Base-by-base conservation (phyloP, 2,888 invertebrate species). In the Torymus texanus region DNA sequence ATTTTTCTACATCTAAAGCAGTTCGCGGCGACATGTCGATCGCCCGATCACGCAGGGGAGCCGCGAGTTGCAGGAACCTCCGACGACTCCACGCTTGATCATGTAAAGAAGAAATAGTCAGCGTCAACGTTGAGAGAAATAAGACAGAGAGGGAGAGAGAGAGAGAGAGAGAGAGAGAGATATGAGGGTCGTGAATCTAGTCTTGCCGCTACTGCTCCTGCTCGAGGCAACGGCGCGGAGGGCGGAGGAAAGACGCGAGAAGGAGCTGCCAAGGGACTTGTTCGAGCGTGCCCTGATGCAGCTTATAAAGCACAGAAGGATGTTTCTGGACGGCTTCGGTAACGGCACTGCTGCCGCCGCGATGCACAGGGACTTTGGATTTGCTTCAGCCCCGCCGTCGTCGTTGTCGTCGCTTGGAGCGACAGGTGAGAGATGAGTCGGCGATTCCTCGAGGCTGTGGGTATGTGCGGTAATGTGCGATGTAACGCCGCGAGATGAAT, bases 151-250 rank as follows among this genome's bases (percentile, higher is more conserved):
- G 29, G 71, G 51, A 65, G 59, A 41, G 79, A 77, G 29, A 73
- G 51, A 65, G 59, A 41, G n/a, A 55, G 41, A 61, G 63, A 56
- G 81, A 77, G 79, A 77, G 29, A 73, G 51, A 65, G 59, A 41
- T 68, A 21, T 75, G 59, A 86, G 81, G 82, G 82, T 81, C 83
- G 83, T 86, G 81, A 85, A 85, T 85, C 85, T 87, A 86, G 84
- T 88, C 85, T 81, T 86, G 67, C 71, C 86, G 79, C 81, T 88
- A 73, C 80, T 84, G 63, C 41, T 75, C 12, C 18, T 71, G 75
- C 85, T 75, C 0, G 55, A 2, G 12, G 18, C 63, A 8, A 13
- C 61, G 5, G 61, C 41, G 29, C 41, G 29, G 29, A 67, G 59
- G 41, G 63, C 10, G 51, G 14, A 68, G 18, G n/a, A 5, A 51